phyloP scores from a whole-genome alignment of 2,113 vertebrate genomes.

The Oncorhynchus gorbuscha region DNA sequence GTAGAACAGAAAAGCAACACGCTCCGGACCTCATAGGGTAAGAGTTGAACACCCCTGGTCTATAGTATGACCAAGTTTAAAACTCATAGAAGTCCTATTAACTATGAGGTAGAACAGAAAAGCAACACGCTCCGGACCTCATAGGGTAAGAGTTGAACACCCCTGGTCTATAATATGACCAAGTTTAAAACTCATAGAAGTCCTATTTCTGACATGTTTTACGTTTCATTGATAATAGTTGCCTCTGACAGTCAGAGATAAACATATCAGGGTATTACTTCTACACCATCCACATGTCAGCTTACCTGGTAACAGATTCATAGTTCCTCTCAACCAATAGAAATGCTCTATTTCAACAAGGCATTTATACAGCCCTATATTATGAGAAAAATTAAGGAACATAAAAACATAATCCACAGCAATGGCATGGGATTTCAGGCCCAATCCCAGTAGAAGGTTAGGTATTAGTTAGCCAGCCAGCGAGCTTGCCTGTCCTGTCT shows the following conservation, averaged over 20 bases:
- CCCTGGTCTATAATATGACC: too few relatives aligned
- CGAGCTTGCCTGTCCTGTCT: conserved; percentile 2
- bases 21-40: too few relatives aligned
- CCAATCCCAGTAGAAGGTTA: not conserved
- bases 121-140: too few relatives aligned
- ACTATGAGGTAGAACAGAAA: too few relatives aligned
- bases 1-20: too few relatives aligned
- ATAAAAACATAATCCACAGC: too few relatives aligned
- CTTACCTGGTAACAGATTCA: conserved; percentile 71
- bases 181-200: not conserved
- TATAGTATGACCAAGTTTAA: too few relatives aligned
- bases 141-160: too few relatives aligned
- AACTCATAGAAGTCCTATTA: too few relatives aligned
- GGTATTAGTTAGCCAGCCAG: not conserved
- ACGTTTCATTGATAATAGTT: not conserved
- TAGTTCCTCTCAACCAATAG: conserved; percentile 49
- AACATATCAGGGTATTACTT: too few relatives aligned
- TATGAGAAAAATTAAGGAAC: conserved; percentile 14
- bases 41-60: too few relatives aligned
- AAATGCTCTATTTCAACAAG: conserved; percentile 51
- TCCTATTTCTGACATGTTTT: not conserved
- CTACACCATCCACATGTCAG: not conserved
- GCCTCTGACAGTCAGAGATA: not conserved
- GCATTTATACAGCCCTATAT: not conserved
- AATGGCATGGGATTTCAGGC: not conserved